These are phyloP conservation scores for Cryptus viduatorius DNA, from an alignment of 2,888 invertebrate species.

Conservation along the genomic window DNA sequence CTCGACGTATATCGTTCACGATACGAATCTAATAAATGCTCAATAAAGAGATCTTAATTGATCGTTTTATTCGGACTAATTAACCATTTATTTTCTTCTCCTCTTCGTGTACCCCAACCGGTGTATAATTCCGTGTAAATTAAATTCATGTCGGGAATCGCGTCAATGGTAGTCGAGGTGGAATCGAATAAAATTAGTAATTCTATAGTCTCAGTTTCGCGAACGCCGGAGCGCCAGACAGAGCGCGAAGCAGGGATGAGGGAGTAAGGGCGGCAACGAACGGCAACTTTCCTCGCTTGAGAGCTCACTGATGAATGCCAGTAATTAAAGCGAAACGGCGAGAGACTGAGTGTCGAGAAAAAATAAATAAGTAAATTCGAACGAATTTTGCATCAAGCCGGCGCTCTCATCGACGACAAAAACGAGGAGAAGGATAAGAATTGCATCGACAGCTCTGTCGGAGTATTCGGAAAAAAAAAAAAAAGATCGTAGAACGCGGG, in stretches of 20 bases:
- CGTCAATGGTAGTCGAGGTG: slow-evolving; percentile 51
- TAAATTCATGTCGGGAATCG: slow-evolving; percentile 52
- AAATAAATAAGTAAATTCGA: slow-evolving; percentile 59
- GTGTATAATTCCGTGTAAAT: slow-evolving; percentile 60
- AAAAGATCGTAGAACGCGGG: slow-evolving; percentile 27
- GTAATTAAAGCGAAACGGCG: slow-evolving; percentile 66
- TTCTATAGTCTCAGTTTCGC: slow-evolving; percentile 63
- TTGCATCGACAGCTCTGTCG: slow-evolving; percentile 49
- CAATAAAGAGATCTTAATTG: slow-evolving; percentile 56
- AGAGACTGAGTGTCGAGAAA: slow-evolving; percentile 53
- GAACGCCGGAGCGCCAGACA: slow-evolving; percentile 15
- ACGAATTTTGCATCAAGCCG: slow-evolving; percentile 35
- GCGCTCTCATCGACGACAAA: slow-evolving; percentile 37
- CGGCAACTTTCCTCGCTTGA: slow-evolving; percentile 56
- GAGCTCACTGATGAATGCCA: slow-evolving; percentile 69
- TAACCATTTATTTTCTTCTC: slow-evolving; percentile 52
- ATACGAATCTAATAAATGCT: neutral
- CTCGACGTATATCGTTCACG: neutral
- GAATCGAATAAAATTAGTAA: slow-evolving; percentile 67
- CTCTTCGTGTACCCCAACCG: slow-evolving; percentile 16
- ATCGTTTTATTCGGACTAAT: slow-evolving; percentile 58
- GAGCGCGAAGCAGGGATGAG: slow-evolving; percentile 19
- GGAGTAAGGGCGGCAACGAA: slow-evolving; percentile 22
- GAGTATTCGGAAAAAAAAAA: slow-evolving; percentile 47
- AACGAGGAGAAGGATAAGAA: slow-evolving; percentile 41